Evolutionary conservation across 2,113 vertebrate species (phyloP).

Genomic region (Bos indicus): DNA sequence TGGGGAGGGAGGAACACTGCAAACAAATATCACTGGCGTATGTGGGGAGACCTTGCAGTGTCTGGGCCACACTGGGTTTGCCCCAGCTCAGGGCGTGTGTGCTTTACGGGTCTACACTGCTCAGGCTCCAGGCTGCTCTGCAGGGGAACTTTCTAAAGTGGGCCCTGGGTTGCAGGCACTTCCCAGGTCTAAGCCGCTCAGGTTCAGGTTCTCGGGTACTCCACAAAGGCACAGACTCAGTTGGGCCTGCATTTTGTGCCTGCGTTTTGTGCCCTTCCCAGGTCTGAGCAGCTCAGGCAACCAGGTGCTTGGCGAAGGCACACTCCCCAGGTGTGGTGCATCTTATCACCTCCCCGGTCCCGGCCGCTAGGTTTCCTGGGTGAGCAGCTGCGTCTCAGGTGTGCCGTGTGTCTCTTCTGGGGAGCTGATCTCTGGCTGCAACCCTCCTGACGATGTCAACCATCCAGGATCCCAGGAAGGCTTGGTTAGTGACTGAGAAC

Average conservation of each 20-base stretch:
- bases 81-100: accelerated
- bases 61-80: neutral
- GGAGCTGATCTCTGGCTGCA: neutral
- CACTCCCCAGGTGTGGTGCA: neutral
- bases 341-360: neutral
- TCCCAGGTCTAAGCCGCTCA: neutral
- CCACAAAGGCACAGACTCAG: accelerated
- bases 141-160: neutral
- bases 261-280: neutral
- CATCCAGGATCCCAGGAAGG: neutral
- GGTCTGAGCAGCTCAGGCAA: neutral
- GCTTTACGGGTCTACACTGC: accelerated
- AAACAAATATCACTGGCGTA: neutral
- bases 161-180: neutral
- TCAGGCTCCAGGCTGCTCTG: neutral
- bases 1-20: neutral
- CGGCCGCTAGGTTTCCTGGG: neutral
- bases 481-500: neutral
- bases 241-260: neutral
- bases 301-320: neutral
- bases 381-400: neutral
- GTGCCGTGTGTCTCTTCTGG: neutral
- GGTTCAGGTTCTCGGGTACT: neutral
- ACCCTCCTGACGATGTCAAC: neutral
- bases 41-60: accelerated